Evolutionary conservation across 1,140 invertebrate genomes (phyloP).

Genomic region (Zaprionus gabonicus): DNA sequence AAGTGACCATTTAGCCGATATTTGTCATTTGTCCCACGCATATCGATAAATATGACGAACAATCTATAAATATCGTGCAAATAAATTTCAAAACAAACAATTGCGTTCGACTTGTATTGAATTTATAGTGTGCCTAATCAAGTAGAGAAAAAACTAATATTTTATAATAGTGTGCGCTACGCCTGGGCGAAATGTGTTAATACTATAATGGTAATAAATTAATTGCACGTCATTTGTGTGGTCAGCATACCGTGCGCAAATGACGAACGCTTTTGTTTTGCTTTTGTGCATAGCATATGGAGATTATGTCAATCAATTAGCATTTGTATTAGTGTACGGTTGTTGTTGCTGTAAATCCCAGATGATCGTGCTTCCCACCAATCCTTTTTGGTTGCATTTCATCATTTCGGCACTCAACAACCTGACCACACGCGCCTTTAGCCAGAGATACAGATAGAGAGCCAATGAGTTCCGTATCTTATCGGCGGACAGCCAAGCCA

Average conservation of each 20-base stretch:
- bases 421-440: conserved; percentile 1
- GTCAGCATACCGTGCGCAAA: conserved; percentile 17
- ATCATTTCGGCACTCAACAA: neutral
- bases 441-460: conserved; percentile 1
- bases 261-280: conserved; percentile 34
- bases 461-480: conserved; percentile 42
- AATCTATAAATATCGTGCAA: conserved; percentile 1
- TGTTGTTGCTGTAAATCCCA: conserved; percentile 22
- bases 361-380: conserved; percentile 24
- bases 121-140: neutral
- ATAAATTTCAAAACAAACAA: conserved; percentile 11
- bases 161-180: neutral
- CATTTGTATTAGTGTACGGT: conserved; percentile 11
- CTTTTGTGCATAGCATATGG: neutral
- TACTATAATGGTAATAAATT: neutral
- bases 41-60: neutral
- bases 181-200: neutral
- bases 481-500: conserved; percentile 27
- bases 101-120: neutral
- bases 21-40: neutral
- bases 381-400: neutral
- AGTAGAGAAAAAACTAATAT: neutral
- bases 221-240: conserved; percentile 7
- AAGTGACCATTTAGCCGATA: neutral
- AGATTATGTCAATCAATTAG: conserved; percentile 22